Evolutionary conservation across 1,140 invertebrate genomes (phyloP).

Genomic region (Drosophila quadrilineata): DNA sequence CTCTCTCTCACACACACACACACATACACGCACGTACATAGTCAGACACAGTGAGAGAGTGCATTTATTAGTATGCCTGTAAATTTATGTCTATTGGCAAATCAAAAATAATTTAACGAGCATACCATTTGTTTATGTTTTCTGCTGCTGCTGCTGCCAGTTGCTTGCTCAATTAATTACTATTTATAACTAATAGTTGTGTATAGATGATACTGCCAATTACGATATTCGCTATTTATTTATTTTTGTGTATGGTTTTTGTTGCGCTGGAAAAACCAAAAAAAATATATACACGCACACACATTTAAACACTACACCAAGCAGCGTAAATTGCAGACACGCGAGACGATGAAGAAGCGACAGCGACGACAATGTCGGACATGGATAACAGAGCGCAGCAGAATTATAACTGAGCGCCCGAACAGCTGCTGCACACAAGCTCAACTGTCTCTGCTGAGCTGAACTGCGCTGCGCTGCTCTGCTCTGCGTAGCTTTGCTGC

Average conservation of each 20-base stretch:
- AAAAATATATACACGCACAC: too few relatives aligned
- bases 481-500: slow-evolving; percentile 25
- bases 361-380: slow-evolving; percentile 37
- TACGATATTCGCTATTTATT: slow-evolving; percentile 22
- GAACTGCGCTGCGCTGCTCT: too few relatives aligned
- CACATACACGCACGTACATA: background rate
- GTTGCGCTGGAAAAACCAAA: slow-evolving; percentile 46
- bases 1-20: slow-evolving; percentile 5
- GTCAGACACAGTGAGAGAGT: background rate
- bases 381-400: slow-evolving; percentile 69
- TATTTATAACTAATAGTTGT: too few relatives aligned
- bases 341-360: slow-evolving; percentile 43
- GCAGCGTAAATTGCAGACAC: slow-evolving; percentile 61
- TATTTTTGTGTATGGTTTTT: slow-evolving; percentile 14
- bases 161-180: slow-evolving; percentile 9
- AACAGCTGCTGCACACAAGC: slow-evolving; percentile 46
- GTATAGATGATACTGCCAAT: slow-evolving; percentile 45
- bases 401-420: slow-evolving; percentile 48
- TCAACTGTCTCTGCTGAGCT: too few relatives aligned
- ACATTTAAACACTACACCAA: too few relatives aligned
- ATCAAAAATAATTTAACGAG: background rate
- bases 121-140: slow-evolving; percentile 73
- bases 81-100: background rate
- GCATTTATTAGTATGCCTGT: background rate
- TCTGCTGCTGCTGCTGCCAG: slow-evolving; percentile 2